Evolutionary conservation across 2,888 invertebrate genomes (phyloP).

Genomic region (Xanthia togata): DNA sequence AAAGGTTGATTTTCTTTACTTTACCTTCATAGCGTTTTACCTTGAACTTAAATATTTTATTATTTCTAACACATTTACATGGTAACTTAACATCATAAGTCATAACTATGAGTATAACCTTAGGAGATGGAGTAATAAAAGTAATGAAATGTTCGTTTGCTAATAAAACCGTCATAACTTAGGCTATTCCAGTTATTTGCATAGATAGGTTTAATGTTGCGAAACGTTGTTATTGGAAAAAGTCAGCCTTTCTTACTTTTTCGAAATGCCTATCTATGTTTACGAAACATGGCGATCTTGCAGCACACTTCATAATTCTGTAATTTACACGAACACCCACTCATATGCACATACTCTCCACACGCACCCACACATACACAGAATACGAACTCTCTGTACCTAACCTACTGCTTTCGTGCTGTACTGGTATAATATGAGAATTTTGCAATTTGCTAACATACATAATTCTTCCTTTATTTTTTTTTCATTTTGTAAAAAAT

Average conservation of each 20-base stretch:
- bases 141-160: constrained; percentile 29
- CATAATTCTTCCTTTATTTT: too few species aligned
- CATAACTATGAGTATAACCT: too few species aligned
- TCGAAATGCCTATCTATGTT: background rate
- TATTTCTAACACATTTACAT: constrained; percentile 10
- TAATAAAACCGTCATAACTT: constrained; percentile 24
- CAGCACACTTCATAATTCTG: background rate
- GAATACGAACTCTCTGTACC: background rate
- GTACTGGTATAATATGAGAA: too few species aligned
- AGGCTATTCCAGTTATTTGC: background rate
- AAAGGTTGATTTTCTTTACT: background rate
- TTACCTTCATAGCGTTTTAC: background rate
- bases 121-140: constrained; percentile 27
- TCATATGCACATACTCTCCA: background rate
- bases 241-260: background rate
- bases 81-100: constrained; percentile 5
- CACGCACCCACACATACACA: background rate
- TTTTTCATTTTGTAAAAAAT: too few species aligned
- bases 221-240: background rate
- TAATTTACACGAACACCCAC: background rate
- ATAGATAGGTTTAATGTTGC: constrained; percentile 2
- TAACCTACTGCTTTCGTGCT: background rate
- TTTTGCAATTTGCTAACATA: background rate
- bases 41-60: constrained; percentile 19
- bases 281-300: background rate